These are phyloP conservation scores for Lucinisca nassula DNA, from an alignment of 2,888 invertebrate genomes.

Conservation along the genomic window DNA sequence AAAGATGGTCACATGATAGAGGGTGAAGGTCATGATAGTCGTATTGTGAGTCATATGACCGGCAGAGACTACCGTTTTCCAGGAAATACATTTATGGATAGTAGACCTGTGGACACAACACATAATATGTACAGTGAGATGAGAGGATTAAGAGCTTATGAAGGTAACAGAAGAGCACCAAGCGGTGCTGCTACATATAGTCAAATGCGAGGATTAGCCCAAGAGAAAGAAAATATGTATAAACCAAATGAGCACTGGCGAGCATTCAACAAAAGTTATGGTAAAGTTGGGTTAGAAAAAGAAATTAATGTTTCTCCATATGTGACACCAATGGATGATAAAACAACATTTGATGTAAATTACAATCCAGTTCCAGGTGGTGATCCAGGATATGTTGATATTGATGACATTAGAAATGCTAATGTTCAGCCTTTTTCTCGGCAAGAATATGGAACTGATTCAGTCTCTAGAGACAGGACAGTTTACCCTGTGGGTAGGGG, in stretches of 20 bases:
- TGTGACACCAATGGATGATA: slow-evolving; percentile 18
- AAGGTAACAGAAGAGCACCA: not conserved
- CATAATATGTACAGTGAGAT: not conserved
- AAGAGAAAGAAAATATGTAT: not conserved
- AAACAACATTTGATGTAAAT: slow-evolving; percentile 35
- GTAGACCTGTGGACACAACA: not conserved
- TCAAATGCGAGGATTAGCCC: not conserved
- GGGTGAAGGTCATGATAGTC: slow-evolving; percentile 29
- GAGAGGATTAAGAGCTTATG: not conserved
- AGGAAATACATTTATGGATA: not conserved
- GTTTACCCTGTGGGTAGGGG: not conserved
- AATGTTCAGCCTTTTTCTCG: not conserved
- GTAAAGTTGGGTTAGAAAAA: slow-evolving; percentile 63
- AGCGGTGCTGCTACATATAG: not conserved
- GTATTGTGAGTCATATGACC: slow-evolving; percentile 24
- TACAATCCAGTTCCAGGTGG: slow-evolving; percentile 19
- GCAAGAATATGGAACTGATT: not conserved
- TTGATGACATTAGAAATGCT: not conserved
- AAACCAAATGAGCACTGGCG: slow-evolving; percentile 45
- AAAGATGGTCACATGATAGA: slow-evolving; percentile 37
- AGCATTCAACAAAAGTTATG: slow-evolving; percentile 65
- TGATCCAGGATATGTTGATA: not conserved
- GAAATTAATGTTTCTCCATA: slow-evolving; percentile 39
- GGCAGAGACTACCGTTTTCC: not conserved
- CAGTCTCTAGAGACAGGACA: not conserved